phyloP scores from a whole-genome alignment of 2,888 invertebrate genomes.

The Ophioninae sp. region DNA sequence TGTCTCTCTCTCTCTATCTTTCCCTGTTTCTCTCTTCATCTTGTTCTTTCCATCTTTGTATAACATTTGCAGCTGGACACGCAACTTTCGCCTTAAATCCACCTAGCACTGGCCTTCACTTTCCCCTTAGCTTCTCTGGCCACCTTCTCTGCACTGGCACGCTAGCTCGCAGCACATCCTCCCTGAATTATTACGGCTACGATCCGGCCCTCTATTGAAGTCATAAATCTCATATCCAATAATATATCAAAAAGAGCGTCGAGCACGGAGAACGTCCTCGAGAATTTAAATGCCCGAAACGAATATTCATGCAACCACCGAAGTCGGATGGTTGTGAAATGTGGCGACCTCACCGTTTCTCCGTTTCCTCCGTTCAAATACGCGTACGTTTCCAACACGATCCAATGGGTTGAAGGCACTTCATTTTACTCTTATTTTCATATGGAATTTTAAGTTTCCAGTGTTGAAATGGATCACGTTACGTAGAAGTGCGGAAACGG shows the following conservation, averaged over 20 bases:
- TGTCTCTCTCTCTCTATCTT: slow-evolving; percentile 1
- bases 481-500: too few species aligned
- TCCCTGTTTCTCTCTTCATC: not conserved
- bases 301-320: slow-evolving; percentile 6
- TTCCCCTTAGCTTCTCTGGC: not conserved
- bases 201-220: slow-evolving; percentile 78
- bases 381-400: not conserved
- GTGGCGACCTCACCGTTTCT: not conserved
- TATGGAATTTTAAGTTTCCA: not conserved
- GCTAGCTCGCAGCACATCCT: slow-evolving; percentile 67
- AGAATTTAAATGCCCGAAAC: slow-evolving; percentile 1
- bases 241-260: slow-evolving; percentile 65
- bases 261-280: not conserved
- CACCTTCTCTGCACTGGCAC: not conserved
- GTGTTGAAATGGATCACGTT: too few species aligned
- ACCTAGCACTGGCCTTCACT: not conserved
- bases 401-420: not conserved
- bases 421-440: too few species aligned
- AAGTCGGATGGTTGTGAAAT: not conserved
- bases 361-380: not conserved
- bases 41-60: not conserved
- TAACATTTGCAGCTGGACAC: slow-evolving; percentile 51
- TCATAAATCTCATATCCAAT: slow-evolving; percentile 80
- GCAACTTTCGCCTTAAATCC: slow-evolving; percentile 47
- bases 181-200: slow-evolving; percentile 76